These are phyloP conservation scores for Ceyx erithaca DNA, from an alignment of 2,797 vertebrate genomes.

Conservation along the genomic window DNA sequence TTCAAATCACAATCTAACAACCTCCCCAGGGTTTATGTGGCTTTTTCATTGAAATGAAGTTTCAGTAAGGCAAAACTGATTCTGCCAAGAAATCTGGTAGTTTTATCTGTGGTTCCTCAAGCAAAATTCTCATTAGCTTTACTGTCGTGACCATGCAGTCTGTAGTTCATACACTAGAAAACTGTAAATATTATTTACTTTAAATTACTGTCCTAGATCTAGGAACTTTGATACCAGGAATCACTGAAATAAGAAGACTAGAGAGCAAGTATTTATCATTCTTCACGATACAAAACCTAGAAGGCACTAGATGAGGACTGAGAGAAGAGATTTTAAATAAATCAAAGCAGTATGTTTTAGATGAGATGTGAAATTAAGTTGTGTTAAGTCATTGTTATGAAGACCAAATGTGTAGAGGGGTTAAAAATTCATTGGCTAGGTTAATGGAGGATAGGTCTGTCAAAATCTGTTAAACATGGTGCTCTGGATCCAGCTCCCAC, in stretches of 20 bases:
- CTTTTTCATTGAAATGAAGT: constrained; percentile 18
- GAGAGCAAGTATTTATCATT: background rate
- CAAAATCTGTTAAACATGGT: background rate
- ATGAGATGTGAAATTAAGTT: background rate
- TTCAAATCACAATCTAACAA: constrained; percentile 6
- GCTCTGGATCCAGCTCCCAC: background rate
- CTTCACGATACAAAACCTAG: background rate
- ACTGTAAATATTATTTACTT: background rate
- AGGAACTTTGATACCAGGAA: background rate
- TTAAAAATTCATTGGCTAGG: background rate
- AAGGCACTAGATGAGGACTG: background rate
- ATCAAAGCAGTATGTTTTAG: background rate
- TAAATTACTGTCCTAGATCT: background rate
- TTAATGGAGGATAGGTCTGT: background rate
- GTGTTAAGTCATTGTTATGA: background rate
- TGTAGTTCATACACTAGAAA: background rate
- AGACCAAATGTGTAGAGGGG: background rate
- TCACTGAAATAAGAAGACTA: background rate
- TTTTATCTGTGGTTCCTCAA: background rate
- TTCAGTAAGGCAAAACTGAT: constrained; percentile 18
- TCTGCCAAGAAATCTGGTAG: constrained; percentile 22
- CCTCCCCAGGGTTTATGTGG: background rate
- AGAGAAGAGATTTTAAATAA: background rate
- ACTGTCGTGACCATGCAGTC: background rate
- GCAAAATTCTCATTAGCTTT: constrained; percentile 40